These are phyloP conservation scores for Holothuria glaberrima DNA, from an alignment of 35 echinoderm and acorn worm species.

Conservation along the genomic window DNA sequence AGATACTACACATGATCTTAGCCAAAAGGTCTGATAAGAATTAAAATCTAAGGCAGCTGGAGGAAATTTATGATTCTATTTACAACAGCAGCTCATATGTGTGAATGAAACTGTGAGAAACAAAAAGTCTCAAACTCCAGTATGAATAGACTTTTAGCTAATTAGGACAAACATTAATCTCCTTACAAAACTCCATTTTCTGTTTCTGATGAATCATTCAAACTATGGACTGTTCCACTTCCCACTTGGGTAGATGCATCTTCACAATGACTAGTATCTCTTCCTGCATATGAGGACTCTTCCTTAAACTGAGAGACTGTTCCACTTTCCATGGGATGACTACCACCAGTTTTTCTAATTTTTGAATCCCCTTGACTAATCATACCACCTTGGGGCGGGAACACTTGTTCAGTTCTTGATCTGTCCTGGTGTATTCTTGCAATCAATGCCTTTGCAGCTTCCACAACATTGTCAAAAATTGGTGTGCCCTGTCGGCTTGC, in stretches of 20 bases:
- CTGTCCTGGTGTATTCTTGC: conserved; percentile 74
- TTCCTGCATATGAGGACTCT: not conserved
- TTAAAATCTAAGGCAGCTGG: no score
- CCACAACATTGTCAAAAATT: conserved; percentile 78
- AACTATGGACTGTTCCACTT: not conserved
- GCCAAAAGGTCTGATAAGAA: no score
- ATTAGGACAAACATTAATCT: no score
- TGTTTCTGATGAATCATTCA: not conserved
- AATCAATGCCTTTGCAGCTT: conserved; percentile 74
- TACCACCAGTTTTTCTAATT: not conserved
- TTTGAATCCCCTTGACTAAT: not conserved
- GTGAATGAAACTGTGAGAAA: no score
- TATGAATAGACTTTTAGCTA: no score
- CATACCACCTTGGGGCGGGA: not conserved
- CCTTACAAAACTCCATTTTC: not conserved
- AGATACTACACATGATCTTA: no score
- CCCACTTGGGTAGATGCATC: not conserved
- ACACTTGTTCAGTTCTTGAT: not conserved
- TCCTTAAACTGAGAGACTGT: not conserved
- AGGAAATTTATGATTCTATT: no score
- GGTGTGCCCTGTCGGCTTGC: conserved; percentile 78
- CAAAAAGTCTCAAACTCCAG: no score
- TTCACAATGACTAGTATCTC: not conserved
- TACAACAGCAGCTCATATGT: no score
- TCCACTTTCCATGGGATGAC: not conserved